Conservation (phyloP, 2,888 invertebrate genomes). For the Archaeoteleia sp. region DNA sequence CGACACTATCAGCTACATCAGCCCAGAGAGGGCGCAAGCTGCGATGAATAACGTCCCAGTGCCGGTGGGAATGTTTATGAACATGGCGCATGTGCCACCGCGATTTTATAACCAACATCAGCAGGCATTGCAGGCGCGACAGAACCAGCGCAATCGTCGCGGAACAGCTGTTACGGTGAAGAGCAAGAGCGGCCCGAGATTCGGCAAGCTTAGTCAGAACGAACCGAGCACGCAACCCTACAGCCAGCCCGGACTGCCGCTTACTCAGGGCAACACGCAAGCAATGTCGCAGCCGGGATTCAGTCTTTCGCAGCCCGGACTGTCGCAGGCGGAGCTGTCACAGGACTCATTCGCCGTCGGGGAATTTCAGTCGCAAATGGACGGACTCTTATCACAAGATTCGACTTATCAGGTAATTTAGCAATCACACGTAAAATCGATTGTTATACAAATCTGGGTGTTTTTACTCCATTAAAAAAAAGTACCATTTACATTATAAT, state of each 20-base stretch:
- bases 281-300: slow-evolving; percentile 81
- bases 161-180: slow-evolving; percentile 51
- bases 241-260: slow-evolving; percentile 75
- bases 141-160: slow-evolving; percentile 72
- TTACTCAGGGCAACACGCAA: slow-evolving; percentile 75
- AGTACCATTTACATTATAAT: too few species aligned
- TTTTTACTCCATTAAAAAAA: too few species aligned
- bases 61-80: slow-evolving; percentile 95
- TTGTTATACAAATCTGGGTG: too few species aligned
- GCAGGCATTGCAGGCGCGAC: slow-evolving; percentile 80
- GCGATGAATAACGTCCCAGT: slow-evolving; percentile 90
- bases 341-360: slow-evolving; percentile 89
- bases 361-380: slow-evolving; percentile 95
- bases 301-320: slow-evolving; percentile 81
- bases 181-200: slow-evolving; percentile 64
- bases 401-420: slow-evolving; percentile 85
- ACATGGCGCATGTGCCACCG: slow-evolving; percentile 87
- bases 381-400: slow-evolving; percentile 95
- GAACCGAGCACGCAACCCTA: slow-evolving; percentile 84
- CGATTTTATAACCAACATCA: slow-evolving; percentile 86
- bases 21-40: slow-evolving; percentile 86
- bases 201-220: slow-evolving; percentile 78
- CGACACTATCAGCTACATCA: slow-evolving; percentile 96
- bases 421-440: too few species aligned
- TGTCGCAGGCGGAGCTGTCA: slow-evolving; percentile 84